A percentile compares a stretch with the other conserved stretches of the same genome.
Evolutionary conservation across 1,140 invertebrate species (phyloP).

Genomic region (Maconellicoccus hirsutus): DNA sequence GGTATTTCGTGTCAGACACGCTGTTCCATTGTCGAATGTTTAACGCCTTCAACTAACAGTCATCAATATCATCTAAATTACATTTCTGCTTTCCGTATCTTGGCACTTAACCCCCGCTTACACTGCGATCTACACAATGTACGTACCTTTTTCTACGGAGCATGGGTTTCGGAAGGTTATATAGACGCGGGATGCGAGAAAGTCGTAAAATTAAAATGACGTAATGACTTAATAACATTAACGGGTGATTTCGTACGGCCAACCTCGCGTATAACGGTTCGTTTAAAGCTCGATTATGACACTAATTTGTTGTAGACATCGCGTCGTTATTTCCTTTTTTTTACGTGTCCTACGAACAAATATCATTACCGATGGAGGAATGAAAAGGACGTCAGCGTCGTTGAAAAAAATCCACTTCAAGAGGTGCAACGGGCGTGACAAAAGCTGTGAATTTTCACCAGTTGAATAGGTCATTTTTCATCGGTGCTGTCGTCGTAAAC

Average conservation of each 20-base stretch:
- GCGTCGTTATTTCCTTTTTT: too few relatives aligned
- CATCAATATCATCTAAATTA: conserved; percentile 20
- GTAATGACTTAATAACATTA: conserved; percentile 20
- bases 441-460: too few relatives aligned
- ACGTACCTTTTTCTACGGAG: too few relatives aligned
- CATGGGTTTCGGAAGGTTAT: too few relatives aligned
- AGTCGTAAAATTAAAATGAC: conserved; percentile 21
- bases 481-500: too few relatives aligned
- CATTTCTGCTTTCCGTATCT: neutral
- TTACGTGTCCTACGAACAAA: too few relatives aligned
- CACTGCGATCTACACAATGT: too few relatives aligned
- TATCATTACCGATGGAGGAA: too few relatives aligned
- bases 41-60: conserved; percentile 15
- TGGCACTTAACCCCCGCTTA: conserved; percentile 5
- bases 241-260: neutral
- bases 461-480: too few relatives aligned
- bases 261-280: neutral
- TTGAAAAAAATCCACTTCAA: too few relatives aligned
- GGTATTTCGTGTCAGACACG: conserved; percentile 15
- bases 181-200: neutral
- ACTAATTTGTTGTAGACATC: neutral
- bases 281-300: neutral
- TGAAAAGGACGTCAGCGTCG: too few relatives aligned
- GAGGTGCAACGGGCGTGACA: too few relatives aligned
- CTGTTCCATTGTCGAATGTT: conserved; percentile 19